Percentiles rank a stretch among this genome's conserved stretches.
These are phyloP conservation scores for Steatocranus sp. DNA, from an alignment of 2,797 vertebrate genomes.

Conservation along the genomic window DNA sequence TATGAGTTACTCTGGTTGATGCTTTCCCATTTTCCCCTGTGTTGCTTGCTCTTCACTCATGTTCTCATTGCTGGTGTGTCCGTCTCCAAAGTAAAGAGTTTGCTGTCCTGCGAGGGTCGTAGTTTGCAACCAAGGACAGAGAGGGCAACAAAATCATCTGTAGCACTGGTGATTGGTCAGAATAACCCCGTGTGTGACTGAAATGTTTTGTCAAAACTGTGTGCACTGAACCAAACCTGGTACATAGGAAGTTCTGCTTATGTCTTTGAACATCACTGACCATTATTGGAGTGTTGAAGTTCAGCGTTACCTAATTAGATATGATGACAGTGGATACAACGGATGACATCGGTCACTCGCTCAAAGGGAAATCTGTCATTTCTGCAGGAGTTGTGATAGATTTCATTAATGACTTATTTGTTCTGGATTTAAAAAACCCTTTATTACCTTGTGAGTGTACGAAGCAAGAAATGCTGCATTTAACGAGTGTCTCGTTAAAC, in stretches of 20 bases:
- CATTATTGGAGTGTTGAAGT: not conserved
- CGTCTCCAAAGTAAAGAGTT: slow-evolving; percentile 1
- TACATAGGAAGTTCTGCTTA: not conserved
- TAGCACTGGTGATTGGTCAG: not conserved
- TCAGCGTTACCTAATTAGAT: not conserved
- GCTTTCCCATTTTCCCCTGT: not conserved
- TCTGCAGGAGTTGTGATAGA: not conserved
- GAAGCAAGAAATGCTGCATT: not conserved
- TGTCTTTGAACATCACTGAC: not conserved
- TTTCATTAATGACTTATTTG: not conserved
- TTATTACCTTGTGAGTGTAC: not conserved
- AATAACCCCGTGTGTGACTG: not conserved
- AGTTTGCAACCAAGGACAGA: not conserved
- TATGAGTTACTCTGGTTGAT: slow-evolving; percentile 49
- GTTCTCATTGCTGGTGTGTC: slow-evolving; percentile 29
- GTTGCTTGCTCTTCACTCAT: slow-evolving; percentile 53
- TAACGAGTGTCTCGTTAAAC: not conserved
- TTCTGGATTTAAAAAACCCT: not conserved
- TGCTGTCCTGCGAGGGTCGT: not conserved
- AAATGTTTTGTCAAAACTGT: not conserved
- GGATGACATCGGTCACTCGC: not conserved
- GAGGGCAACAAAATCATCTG: not conserved
- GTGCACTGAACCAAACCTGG: not conserved
- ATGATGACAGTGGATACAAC: not conserved
- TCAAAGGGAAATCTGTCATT: not conserved